Evolutionary conservation across 2,888 invertebrate genomes (phyloP).

Genomic region (Gnatocerus cornutus): DNA sequence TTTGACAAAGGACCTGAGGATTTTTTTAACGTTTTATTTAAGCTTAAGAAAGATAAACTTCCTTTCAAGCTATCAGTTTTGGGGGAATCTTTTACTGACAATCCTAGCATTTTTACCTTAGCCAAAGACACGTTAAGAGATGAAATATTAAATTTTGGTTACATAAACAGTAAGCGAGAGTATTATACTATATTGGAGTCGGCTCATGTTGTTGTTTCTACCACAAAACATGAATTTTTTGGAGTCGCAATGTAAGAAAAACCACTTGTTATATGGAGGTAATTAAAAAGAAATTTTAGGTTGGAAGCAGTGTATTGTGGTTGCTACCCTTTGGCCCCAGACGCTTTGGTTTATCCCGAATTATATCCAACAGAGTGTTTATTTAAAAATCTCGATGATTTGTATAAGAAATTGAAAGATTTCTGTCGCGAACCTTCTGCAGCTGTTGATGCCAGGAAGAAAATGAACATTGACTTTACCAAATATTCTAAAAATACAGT

Average conservation of each 20-base stretch:
- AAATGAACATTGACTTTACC: constrained; percentile 69
- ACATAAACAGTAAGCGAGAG: constrained; percentile 72
- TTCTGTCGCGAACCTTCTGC: constrained; percentile 72
- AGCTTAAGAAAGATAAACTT: constrained; percentile 72
- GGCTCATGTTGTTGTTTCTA: constrained; percentile 65
- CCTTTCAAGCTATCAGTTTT: constrained; percentile 77
- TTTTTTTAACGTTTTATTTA: constrained; percentile 75
- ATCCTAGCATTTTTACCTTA: constrained; percentile 76
- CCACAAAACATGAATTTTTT: constrained; percentile 77
- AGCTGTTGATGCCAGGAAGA: constrained; percentile 65
- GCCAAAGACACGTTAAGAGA: constrained; percentile 71
- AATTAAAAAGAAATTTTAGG: constrained; percentile 68
- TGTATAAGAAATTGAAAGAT: constrained; percentile 73
- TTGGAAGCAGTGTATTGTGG: constrained; percentile 80
- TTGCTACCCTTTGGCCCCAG: constrained; percentile 82
- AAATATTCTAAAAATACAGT: constrained; percentile 59
- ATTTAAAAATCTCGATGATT: constrained; percentile 75
- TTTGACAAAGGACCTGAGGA: constrained; percentile 83
- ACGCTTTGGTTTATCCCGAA: constrained; percentile 82
- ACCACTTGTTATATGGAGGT: neutral
- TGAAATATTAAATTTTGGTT: constrained; percentile 77
- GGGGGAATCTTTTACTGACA: constrained; percentile 77
- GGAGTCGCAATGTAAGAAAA: constrained; percentile 70
- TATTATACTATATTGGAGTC: constrained; percentile 75
- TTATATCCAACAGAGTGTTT: constrained; percentile 78